Evolutionary conservation across 1,140 invertebrate genomes (phyloP).

Genomic region (Aleiodes sp.): DNA sequence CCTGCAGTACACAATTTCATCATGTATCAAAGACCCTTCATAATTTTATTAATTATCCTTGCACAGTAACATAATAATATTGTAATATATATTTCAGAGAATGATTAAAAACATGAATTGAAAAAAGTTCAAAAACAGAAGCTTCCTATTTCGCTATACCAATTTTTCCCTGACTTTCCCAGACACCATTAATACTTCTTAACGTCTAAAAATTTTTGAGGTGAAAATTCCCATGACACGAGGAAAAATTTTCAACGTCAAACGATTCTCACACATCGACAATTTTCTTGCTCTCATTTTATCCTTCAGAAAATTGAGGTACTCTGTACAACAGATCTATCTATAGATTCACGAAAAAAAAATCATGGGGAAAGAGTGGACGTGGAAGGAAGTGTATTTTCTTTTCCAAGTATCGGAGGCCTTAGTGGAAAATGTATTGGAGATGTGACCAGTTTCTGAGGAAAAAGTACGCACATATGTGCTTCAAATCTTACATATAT

Average conservation of each 20-base stretch:
- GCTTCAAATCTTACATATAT: background rate
- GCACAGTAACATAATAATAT: no score
- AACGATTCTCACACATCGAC: background rate
- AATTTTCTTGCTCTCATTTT: background rate
- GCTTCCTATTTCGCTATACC: no score
- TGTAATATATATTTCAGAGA: no score
- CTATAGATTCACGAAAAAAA: constrained; percentile 20
- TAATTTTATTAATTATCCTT: background rate
- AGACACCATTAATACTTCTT: no score
- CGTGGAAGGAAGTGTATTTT: constrained; percentile 28
- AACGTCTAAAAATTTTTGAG: no score
- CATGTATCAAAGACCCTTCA: background rate
- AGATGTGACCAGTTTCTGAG: constrained; percentile 26
- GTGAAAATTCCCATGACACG: background rate
- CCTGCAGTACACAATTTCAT: background rate
- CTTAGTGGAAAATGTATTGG: constrained; percentile 29
- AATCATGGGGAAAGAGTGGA: no score
- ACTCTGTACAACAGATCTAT: background rate
- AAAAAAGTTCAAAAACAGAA: no score
- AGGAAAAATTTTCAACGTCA: background rate
- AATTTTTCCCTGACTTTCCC: no score
- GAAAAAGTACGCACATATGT: background rate
- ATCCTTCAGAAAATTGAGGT: constrained; percentile 24
- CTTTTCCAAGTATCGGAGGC: constrained; percentile 12
- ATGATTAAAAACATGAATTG: no score